These are phyloP conservation scores for Chaetodon auriga DNA, from an alignment of 2,113 vertebrate genomes.

Conservation along the genomic window DNA sequence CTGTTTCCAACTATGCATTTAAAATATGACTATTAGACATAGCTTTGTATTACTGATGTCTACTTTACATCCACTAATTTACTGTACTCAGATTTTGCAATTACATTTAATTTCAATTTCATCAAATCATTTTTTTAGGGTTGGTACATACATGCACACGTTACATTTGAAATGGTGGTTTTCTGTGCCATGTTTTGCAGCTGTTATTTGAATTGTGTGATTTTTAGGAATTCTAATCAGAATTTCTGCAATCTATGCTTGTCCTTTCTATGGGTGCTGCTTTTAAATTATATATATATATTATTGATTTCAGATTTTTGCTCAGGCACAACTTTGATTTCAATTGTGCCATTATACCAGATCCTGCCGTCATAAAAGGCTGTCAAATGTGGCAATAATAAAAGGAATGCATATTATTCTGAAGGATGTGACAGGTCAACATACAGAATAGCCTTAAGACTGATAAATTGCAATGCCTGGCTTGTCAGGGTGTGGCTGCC, in stretches of 20 bases:
- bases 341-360: not conserved
- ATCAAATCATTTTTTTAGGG: not conserved
- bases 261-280: not conserved
- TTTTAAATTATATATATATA: not conserved
- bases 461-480: not conserved
- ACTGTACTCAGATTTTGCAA: too few species aligned
- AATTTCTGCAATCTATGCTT: not conserved
- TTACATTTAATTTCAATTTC: not conserved
- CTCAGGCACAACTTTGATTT: not conserved
- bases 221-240: not conserved
- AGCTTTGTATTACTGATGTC: not conserved
- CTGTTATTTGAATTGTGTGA: not conserved
- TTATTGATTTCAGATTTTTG: not conserved
- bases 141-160: not conserved
- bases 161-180: not conserved
- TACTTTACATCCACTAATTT: not conserved
- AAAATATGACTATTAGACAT: too few species aligned
- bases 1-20: not conserved
- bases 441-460: not conserved
- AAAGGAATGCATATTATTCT: not conserved
- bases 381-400: not conserved
- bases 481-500: conserved; percentile 21
- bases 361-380: too few species aligned
- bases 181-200: not conserved
- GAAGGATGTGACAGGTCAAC: not conserved